A percentile compares a stretch with the other conserved stretches of the same genome.
These are phyloP conservation scores for Caenorhabditis japonica DNA, from an alignment of 2,888 invertebrate genomes.

Conservation along the genomic window DNA sequence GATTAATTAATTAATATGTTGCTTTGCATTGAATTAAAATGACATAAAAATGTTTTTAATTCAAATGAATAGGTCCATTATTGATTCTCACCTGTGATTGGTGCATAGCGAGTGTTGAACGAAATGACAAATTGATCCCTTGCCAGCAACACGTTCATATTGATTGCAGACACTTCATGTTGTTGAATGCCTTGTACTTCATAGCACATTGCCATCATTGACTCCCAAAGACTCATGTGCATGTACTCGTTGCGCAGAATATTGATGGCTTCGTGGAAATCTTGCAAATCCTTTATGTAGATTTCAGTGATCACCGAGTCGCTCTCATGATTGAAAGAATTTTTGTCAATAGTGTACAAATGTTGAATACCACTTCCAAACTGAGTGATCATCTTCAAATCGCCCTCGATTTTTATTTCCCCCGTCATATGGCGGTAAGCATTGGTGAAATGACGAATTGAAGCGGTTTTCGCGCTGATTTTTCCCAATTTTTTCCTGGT, in stretches of 20 bases:
- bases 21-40: too few relatives aligned
- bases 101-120: slow-evolving; percentile 11
- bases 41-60: too few relatives aligned
- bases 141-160: slow-evolving; percentile 5
- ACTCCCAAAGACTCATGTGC: slow-evolving; percentile 38
- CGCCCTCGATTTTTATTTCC: neutral
- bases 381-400: slow-evolving; percentile 24
- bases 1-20: too few relatives aligned
- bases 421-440: slow-evolving; percentile 19
- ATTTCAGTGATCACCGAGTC: slow-evolving; percentile 34
- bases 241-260: slow-evolving; percentile 26
- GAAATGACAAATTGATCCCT: neutral
- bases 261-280: slow-evolving; percentile 16
- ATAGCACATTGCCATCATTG: slow-evolving; percentile 17
- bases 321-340: slow-evolving; percentile 5
- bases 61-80: too few relatives aligned
- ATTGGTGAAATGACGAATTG: slow-evolving; percentile 26
- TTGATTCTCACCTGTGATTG: slow-evolving; percentile 25
- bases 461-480: slow-evolving; percentile 9
- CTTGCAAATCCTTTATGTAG: slow-evolving; percentile 18
- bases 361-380: slow-evolving; percentile 20
- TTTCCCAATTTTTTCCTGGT: slow-evolving; percentile 14
- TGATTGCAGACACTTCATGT: slow-evolving; percentile 5
- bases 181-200: slow-evolving; percentile 8
- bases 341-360: slow-evolving; percentile 1